Percentiles rank a stretch among this genome's conserved stretches.
phyloP scores from a whole-genome alignment of 1,140 invertebrate species.

The Drosophila baimaii region DNA sequence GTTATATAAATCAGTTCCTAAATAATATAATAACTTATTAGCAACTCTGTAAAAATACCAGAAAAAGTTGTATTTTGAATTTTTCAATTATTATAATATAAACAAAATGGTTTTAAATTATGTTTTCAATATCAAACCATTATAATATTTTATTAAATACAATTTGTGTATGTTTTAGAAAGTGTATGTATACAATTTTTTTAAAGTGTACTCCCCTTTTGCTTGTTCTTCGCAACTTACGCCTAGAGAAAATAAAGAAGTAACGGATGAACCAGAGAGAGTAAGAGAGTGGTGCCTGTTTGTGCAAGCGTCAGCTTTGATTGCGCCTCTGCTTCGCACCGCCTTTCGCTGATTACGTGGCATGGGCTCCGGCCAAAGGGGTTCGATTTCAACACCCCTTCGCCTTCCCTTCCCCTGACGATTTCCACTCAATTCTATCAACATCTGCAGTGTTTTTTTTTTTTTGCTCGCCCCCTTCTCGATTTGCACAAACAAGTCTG shows the following conservation, averaged over 20 bases:
- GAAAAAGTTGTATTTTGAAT: too few species aligned
- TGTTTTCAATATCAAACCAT: too few species aligned
- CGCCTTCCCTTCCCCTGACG: neutral
- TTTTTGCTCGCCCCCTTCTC: conserved; percentile 11
- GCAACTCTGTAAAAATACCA: too few species aligned
- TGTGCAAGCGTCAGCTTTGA: conserved; percentile 27
- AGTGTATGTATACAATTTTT: neutral
- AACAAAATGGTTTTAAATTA: too few species aligned
- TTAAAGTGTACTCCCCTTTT: neutral
- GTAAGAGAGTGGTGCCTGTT: conserved; percentile 1
- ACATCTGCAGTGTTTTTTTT: conserved; percentile 25
- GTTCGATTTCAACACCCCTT: neutral
- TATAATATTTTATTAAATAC: too few species aligned
- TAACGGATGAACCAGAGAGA: neutral
- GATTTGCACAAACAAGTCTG: conserved; percentile 32
- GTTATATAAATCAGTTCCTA: too few species aligned
- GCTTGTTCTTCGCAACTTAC: neutral
- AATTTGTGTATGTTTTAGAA: too few species aligned
- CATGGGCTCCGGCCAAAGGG: neutral
- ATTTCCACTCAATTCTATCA: neutral
- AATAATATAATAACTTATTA: too few species aligned
- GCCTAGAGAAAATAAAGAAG: neutral
- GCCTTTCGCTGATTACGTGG: conserved; percentile 7
- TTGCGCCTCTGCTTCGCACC: conserved; percentile 5
- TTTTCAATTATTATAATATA: neutral